Evolutionary conservation across 2,113 vertebrate genomes (phyloP).

Genomic region (Pan troglodytes): NHGRI_mPanTro3-v2.1_pri NC_072420.2:43356501-43357000

Average conservation of each 20-base stretch:
- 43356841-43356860: background rate
- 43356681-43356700: background rate
- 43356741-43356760: no score
- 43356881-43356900: background rate
- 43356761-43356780: background rate
- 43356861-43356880: background rate
- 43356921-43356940: background rate
- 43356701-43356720: background rate
- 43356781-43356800: accelerated
- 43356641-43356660: background rate
- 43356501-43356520: accelerated
- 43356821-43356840: background rate
- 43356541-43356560: background rate
- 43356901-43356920: background rate
- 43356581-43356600: background rate
- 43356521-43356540: background rate
- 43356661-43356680: background rate
- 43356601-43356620: background rate
- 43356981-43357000: accelerated
- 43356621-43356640: background rate
- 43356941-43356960: no score
- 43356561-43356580: no score
- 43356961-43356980: background rate
- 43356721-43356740: no score
- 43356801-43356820: accelerated